Evolutionary conservation across 2,888 invertebrate species (phyloP), one percentile per base, ranked within the genome.

Genomic region (Phorcus lineatus): DNA sequence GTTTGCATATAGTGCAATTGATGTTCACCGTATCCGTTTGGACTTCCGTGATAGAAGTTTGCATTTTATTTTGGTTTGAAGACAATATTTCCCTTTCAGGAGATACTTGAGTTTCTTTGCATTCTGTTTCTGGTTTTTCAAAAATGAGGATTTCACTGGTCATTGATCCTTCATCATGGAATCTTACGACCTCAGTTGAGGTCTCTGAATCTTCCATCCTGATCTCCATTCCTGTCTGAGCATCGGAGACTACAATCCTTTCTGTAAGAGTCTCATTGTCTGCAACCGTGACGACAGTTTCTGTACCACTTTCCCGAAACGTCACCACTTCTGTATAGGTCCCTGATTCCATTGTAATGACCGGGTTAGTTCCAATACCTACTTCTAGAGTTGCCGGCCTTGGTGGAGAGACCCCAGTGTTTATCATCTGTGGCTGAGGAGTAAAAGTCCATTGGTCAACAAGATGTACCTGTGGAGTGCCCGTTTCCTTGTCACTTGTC

Each of bases 221-320:
- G 1, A 89, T 74, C 31, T 88, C 88, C 9, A 86, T 85, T 52
- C 84, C 82, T 0, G 90, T 91, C 81, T 91, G 89, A 2, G 90
- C 90, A 78, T 91, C 91, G 0, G 83, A 82, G 7, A 81, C 75
- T 31, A 84, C 81, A 1, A 85, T 79, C 40, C 83, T 81, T 31
- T 91, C 91, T 0, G 91, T 91, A 16, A 89, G 79, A 11, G 91
- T 91, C 83, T 91, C 91, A 54, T 86, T 88, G 78, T 91, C 91
- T 13, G 88, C 86, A 0, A 88, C 83, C 13, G 85, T 81, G 9
- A 88, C 36, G 0, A 83, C 77, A 0, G 90, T 90, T 74, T 90
- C 91, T 2, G 89, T 88, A 13, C 85, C 84, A 11, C 81, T 83
- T 54, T 90, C 88, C 36, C 88, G 85, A 16, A 80, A 79, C 16